Evolutionary conservation across 2,113 vertebrate species (phyloP).

Genomic region (Haemorhous mexicanus): DNA sequence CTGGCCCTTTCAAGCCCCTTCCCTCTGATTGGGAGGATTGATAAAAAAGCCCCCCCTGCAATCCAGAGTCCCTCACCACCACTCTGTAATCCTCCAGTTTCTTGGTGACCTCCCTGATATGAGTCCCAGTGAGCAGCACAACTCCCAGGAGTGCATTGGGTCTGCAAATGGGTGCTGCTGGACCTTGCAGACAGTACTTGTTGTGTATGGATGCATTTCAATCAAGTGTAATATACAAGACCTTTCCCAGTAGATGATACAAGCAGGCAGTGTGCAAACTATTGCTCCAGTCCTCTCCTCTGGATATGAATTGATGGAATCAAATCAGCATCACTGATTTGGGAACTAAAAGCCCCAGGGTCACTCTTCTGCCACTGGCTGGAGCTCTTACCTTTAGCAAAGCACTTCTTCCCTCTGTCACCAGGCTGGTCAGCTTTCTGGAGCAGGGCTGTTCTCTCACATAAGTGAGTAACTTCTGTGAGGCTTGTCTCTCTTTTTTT

Average conservation of each 20-base stretch:
- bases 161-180: not conserved
- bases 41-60: rapidly evolving
- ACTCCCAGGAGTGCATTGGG: too few relatives aligned
- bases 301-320: not conserved
- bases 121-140: not conserved
- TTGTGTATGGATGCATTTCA: not conserved
- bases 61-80: too few relatives aligned
- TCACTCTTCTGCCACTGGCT: not conserved
- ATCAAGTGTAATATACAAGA: rapidly evolving
- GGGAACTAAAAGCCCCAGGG: not conserved
- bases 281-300: not conserved
- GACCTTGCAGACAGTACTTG: not conserved
- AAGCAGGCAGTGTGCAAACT: not conserved
- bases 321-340: not conserved
- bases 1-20: not conserved
- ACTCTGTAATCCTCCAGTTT: not conserved
- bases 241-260: not conserved
- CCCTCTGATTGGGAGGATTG: not conserved
- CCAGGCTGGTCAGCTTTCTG: not conserved
- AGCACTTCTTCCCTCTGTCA: not conserved
- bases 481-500: not conserved
- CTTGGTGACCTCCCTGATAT: not conserved
- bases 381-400: not conserved
- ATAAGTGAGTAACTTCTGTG: not conserved
- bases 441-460: not conserved